Conservation (phyloP, 1,140 invertebrate genomes). For the Euwallacea fornicatus region DNA sequence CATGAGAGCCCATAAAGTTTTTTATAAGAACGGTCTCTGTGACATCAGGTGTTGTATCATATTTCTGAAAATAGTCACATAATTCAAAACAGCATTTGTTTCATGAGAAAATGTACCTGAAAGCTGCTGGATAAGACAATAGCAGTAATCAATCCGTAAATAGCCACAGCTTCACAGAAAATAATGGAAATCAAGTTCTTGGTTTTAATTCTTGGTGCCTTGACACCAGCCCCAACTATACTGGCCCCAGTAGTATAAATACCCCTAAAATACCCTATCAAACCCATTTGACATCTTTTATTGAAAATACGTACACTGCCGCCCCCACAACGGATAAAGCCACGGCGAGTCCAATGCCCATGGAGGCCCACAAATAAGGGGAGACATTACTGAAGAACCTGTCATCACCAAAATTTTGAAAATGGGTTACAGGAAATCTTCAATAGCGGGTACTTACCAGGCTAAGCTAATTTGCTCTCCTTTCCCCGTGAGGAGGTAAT, state of each 20-base stretch:
- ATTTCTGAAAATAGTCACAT: neutral
- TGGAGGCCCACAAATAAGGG: slow-evolving; percentile 91
- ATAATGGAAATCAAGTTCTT: slow-evolving; percentile 98
- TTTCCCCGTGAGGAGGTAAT: slow-evolving; percentile 47
- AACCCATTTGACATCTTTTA: neutral
- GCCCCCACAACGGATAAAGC: slow-evolving; percentile 96
- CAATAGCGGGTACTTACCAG: slow-evolving; percentile 40
- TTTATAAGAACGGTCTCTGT: slow-evolving; percentile 17
- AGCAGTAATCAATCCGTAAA: slow-evolving; percentile 91
- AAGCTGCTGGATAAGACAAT: slow-evolving; percentile 81
- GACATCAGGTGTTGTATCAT: neutral
- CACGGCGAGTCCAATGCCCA: slow-evolving; percentile 92
- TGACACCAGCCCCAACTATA: slow-evolving; percentile 96
- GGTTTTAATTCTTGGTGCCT: slow-evolving; percentile 97
- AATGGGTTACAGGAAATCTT: neutral
- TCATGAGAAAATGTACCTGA: slow-evolving; percentile 43
- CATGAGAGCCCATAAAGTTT: slow-evolving; percentile 71
- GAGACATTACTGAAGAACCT: slow-evolving; percentile 76
- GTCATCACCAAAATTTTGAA: neutral
- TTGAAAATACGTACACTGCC: slow-evolving; percentile 70
- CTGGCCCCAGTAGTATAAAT: slow-evolving; percentile 96
- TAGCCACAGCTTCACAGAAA: slow-evolving; percentile 93
- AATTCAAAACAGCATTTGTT: slow-evolving; percentile 21
- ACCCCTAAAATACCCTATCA: slow-evolving; percentile 60
- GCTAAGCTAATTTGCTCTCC: slow-evolving; percentile 47